A percentile compares a stretch with the other conserved stretches of the same genome.
Evolutionary conservation across 2,888 invertebrate species (phyloP).

Genomic region (Xylota segnis): DNA sequence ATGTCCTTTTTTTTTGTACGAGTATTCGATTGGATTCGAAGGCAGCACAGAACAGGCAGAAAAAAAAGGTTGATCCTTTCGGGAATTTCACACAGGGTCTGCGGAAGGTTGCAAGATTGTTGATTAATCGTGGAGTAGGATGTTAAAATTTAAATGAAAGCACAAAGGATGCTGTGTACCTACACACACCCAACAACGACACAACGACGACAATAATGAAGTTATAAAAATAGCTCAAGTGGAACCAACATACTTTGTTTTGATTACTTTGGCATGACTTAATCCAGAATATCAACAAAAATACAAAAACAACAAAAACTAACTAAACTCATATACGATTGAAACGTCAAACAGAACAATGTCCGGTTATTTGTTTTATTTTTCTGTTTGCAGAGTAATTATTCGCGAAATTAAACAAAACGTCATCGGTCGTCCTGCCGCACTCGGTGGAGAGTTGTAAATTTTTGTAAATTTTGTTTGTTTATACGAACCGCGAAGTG

Average conservation of each 20-base stretch:
- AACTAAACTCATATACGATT: constrained; percentile 2
- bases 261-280: constrained; percentile 60
- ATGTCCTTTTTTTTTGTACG: not conserved
- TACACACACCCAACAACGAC: not conserved
- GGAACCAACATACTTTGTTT: constrained; percentile 52
- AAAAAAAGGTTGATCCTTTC: constrained; percentile 37
- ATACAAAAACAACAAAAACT: constrained; percentile 27
- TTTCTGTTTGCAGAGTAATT: not conserved
- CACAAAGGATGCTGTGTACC: constrained; percentile 12
- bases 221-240: constrained; percentile 71
- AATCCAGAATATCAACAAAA: constrained; percentile 25
- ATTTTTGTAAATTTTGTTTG: constrained; percentile 11
- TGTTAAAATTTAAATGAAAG: constrained; percentile 63
- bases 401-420: constrained; percentile 42
- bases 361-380: not conserved
- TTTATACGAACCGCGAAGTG: constrained; percentile 23
- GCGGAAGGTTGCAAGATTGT: constrained; percentile 45
- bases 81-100: constrained; percentile 51
- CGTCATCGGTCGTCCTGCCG: not conserved
- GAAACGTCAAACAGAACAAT: not conserved
- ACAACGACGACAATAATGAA: constrained; percentile 33
- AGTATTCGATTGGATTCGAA: not conserved
- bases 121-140: constrained; percentile 62
- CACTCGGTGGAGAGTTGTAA: not conserved
- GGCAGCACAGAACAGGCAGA: not conserved